Conservation (phyloP, 2,113 vertebrate genomes). For the Platysternon megacephalum region DNA sequence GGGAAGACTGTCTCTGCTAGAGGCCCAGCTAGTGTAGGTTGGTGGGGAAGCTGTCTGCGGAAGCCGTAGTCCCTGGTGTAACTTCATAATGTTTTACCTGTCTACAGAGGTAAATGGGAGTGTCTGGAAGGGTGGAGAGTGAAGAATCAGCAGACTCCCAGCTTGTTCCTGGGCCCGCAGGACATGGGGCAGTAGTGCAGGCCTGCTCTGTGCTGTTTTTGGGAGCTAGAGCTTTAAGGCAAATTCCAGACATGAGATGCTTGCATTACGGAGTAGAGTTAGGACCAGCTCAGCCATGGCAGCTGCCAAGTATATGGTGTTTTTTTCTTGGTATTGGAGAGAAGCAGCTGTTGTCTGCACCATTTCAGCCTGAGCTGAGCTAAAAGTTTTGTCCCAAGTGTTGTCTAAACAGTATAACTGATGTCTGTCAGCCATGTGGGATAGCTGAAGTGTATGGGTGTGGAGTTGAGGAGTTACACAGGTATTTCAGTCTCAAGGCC, state of each 20-base stretch:
- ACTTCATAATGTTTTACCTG: not conserved
- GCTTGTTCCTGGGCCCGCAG: not conserved
- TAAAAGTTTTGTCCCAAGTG: not conserved
- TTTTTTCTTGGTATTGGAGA: not conserved
- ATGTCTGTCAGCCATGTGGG: not conserved
- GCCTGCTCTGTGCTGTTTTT: not conserved
- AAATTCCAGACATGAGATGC: not conserved
- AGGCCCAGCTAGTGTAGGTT: not conserved
- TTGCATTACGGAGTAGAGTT: not conserved
- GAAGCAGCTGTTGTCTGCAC: not conserved
- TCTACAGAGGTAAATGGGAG: not conserved
- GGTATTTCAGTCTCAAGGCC: not conserved
- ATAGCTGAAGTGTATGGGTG: not conserved
- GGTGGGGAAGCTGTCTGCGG: not conserved
- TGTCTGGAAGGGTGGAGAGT: not conserved
- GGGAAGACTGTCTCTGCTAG: not conserved
- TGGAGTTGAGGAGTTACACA: not conserved
- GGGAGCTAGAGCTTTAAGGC: not conserved
- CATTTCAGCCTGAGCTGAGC: not conserved
- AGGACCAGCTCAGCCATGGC: not conserved
- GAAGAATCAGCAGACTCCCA: not conserved
- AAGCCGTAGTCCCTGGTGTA: not conserved
- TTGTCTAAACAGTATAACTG: not conserved
- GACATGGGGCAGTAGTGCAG: not conserved
- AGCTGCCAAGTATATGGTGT: not conserved